Conservation (phyloP, 2,113 vertebrate genomes). For the Phocoena sinus region DNA sequence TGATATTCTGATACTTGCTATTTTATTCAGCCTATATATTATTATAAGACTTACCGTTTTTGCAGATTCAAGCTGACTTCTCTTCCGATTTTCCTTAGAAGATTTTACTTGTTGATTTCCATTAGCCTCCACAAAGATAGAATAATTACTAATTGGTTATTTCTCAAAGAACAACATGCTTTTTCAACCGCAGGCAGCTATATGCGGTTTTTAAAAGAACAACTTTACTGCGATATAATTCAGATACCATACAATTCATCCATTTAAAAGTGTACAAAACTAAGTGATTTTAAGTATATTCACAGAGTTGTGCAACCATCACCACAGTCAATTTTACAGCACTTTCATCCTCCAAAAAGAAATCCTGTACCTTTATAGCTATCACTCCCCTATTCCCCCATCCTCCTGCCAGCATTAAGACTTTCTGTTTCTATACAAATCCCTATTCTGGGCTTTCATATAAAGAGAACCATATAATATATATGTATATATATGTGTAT, state of each 20-base stretch:
- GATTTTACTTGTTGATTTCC: conserved; percentile 48
- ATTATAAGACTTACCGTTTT: conserved; percentile 51
- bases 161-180: conserved; percentile 33
- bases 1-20: background rate
- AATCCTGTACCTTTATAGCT: background rate
- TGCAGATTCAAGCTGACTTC: background rate
- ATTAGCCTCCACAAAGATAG: conserved; percentile 55
- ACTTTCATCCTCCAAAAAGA: conserved; percentile 8
- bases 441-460: background rate
- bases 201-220: background rate
- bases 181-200: conserved; percentile 8
- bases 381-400: background rate
- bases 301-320: background rate
- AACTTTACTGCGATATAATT: conserved; percentile 30
- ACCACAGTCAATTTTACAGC: background rate
- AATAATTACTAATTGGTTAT: conserved; percentile 40
- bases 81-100: conserved; percentile 66
- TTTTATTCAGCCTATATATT: conserved; percentile 10
- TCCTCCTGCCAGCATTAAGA: background rate
- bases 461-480: background rate
- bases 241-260: background rate
- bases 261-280: background rate
- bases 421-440: background rate
- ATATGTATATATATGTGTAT: background rate
- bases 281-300: conserved; percentile 7